phyloP scores from a whole-genome alignment of 2,113 vertebrate genomes.

The Limnothrissa miodon region DNA sequence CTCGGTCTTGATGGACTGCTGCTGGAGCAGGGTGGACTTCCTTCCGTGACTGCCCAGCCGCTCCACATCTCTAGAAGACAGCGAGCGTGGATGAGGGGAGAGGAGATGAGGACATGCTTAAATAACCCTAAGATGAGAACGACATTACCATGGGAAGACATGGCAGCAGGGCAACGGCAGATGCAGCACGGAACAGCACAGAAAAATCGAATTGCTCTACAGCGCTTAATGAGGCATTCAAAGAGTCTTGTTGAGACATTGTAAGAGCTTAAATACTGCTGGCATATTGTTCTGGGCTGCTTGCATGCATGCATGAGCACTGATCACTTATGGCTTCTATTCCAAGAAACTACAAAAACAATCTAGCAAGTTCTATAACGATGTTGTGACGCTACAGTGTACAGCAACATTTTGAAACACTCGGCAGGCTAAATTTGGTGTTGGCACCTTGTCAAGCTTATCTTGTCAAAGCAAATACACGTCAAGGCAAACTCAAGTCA shows the following conservation, averaged over 20 bases:
- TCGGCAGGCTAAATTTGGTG: neutral
- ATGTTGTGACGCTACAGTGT: too few relatives aligned
- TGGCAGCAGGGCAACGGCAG: neutral
- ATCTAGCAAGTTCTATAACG: too few relatives aligned
- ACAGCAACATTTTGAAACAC: neutral
- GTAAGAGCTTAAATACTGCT: neutral
- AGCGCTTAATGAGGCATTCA: neutral
- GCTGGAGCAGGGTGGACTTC: conserved; percentile 69
- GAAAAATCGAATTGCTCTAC: neutral
- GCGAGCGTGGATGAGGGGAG: neutral
- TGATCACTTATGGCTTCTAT: neutral
- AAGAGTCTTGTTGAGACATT: neutral
- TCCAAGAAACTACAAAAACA: neutral
- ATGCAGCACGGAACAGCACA: neutral
- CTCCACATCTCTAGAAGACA: conserved; percentile 75
- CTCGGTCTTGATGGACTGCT: conserved; percentile 83
- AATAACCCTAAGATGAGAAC: neutral
- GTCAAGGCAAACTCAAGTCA: neutral
- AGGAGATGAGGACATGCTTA: neutral
- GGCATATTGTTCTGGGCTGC: neutral
- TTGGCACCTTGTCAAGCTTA: neutral
- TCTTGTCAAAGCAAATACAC: neutral
- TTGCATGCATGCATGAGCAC: neutral
- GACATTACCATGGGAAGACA: neutral
- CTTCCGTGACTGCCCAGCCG: conserved; percentile 69